These are phyloP conservation scores for Anniella stebbinsi DNA, from an alignment of 2,797 vertebrate genomes.

Conservation along the genomic window DNA sequence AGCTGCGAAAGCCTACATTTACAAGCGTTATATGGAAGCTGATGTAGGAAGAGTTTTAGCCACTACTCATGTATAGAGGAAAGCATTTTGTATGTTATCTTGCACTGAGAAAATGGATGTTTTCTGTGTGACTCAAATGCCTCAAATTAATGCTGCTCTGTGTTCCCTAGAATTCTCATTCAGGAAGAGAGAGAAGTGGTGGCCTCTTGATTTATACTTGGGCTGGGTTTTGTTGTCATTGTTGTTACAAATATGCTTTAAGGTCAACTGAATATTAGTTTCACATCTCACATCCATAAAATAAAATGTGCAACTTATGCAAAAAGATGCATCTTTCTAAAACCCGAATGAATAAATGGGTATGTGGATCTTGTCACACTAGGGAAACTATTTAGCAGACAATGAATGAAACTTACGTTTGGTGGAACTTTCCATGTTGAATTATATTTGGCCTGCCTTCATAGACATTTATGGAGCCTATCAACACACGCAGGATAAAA, in stretches of 20 bases:
- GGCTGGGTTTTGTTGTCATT: background rate
- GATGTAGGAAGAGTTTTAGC: constrained; percentile 1
- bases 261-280: background rate
- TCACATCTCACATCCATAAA: background rate
- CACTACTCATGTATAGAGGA: background rate
- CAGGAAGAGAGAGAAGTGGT: background rate
- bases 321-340: background rate
- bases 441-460: too few relatives aligned
- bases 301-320: background rate
- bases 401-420: background rate
- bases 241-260: background rate
- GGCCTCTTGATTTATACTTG: background rate
- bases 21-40: background rate
- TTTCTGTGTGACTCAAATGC: background rate
- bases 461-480: too few relatives aligned
- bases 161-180: background rate
- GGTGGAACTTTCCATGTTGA: background rate
- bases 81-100: rapidly evolving
- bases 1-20: background rate
- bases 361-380: background rate
- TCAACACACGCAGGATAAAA: too few relatives aligned
- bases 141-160: rapidly evolving
- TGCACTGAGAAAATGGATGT: background rate
- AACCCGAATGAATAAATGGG: background rate
- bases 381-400: background rate